phyloP scores from a whole-genome alignment of 2,797 vertebrate genomes.

The Chromis chromis region DNA sequence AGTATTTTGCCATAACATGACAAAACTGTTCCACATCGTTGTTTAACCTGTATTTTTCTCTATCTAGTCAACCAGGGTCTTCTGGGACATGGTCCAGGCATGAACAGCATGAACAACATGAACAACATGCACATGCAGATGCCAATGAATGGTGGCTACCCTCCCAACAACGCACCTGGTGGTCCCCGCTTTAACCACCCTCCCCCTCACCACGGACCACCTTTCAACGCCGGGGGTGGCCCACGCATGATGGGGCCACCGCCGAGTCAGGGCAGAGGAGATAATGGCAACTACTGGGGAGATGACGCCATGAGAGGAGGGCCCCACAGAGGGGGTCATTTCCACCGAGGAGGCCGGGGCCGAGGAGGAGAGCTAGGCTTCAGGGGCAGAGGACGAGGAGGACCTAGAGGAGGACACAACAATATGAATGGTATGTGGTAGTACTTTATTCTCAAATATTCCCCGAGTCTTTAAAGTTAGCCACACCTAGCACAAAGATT shows the following conservation, averaged over 20 bases:
- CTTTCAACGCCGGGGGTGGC: slow-evolving; percentile 79
- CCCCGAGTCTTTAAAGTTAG: too few species aligned
- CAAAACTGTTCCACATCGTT: background rate
- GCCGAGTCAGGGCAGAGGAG: slow-evolving; percentile 84
- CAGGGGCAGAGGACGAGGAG: slow-evolving; percentile 88
- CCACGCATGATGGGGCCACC: slow-evolving; percentile 92
- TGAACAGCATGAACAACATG: slow-evolving; percentile 81
- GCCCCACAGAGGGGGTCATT: slow-evolving; percentile 87
- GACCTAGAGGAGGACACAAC: slow-evolving; percentile 88
- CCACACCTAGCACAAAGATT: too few species aligned
- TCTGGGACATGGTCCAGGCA: slow-evolving; percentile 87
- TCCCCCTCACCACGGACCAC: slow-evolving; percentile 88
- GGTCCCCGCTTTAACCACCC: slow-evolving; percentile 89
- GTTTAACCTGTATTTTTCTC: background rate
- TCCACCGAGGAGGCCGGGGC: slow-evolving; percentile 89
- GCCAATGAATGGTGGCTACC: slow-evolving; percentile 91
- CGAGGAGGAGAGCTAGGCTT: slow-evolving; percentile 89
- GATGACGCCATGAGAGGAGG: slow-evolving; percentile 88
- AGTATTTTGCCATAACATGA: background rate
- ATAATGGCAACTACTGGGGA: slow-evolving; percentile 90
- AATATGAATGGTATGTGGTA: slow-evolving; percentile 85
- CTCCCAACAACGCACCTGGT: slow-evolving; percentile 85
- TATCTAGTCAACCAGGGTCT: slow-evolving; percentile 84
- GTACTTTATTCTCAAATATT: too few species aligned
- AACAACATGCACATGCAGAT: slow-evolving; percentile 85